A percentile compares a stretch with the other conserved stretches of the same genome.
These are phyloP conservation scores for Aphidoletes aphidimyza DNA, from an alignment of 2,888 invertebrate genomes.

Conservation along the genomic window DNA sequence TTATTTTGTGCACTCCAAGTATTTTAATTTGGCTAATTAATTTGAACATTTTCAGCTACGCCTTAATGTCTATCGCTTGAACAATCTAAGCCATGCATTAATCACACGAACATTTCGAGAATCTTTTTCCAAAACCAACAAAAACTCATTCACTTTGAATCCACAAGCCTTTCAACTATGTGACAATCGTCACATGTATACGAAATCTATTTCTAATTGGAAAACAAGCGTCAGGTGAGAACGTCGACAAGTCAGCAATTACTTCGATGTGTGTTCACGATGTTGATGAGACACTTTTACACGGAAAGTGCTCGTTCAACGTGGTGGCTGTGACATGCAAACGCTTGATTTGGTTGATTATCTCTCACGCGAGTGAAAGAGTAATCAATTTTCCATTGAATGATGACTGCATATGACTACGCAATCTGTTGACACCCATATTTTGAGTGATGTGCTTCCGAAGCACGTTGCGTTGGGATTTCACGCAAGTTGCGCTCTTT, in stretches of 20 bases:
- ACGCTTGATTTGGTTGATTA: neutral
- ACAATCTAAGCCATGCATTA: neutral
- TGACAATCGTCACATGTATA: no score
- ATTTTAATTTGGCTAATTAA: slow-evolving; percentile 4
- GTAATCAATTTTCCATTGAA: slow-evolving; percentile 18
- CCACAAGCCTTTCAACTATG: no score
- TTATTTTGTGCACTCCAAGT: neutral
- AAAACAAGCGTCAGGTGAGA: neutral
- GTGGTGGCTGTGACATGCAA: neutral
- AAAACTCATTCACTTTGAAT: no score
- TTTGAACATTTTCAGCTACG: neutral
- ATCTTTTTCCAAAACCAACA: no score
- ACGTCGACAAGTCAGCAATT: neutral
- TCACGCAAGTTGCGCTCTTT: no score
- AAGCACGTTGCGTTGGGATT: no score
- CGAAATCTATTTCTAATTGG: neutral
- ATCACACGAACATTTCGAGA: neutral
- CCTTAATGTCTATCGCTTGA: neutral
- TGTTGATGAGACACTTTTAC: neutral
- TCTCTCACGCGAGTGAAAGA: neutral
- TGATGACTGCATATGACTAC: neutral
- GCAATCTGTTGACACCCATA: neutral
- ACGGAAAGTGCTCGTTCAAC: neutral
- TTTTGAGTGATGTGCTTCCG: neutral
- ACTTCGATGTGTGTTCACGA: neutral